These are phyloP conservation scores for Lophura swinhoii DNA, from an alignment of 2,797 vertebrate genomes.

Conservation along the genomic window DNA sequence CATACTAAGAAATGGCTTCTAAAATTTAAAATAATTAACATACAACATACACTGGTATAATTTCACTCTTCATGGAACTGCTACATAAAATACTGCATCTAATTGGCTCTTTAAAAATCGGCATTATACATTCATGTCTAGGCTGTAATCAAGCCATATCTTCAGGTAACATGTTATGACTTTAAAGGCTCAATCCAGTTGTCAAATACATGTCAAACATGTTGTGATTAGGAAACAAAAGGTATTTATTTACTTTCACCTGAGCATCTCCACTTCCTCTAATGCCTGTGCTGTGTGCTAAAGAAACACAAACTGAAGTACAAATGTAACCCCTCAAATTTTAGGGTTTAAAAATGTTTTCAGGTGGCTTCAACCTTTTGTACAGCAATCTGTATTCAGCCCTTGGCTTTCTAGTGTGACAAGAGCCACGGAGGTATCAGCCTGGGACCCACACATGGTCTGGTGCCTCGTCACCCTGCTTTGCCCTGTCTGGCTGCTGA, in stretches of 20 bases:
- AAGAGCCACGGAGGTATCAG: background rate
- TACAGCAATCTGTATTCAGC: background rate
- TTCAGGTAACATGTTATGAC: slow-evolving; percentile 36
- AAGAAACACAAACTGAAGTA: background rate
- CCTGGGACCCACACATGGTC: background rate
- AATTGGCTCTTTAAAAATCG: background rate
- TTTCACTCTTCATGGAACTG: background rate
- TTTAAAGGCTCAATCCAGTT: slow-evolving; percentile 14
- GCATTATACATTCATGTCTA: background rate
- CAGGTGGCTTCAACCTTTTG: background rate
- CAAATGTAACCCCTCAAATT: background rate
- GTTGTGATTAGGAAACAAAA: background rate
- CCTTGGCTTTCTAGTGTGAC: background rate
- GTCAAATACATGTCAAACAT: background rate
- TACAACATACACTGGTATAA: background rate
- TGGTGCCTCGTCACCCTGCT: background rate
- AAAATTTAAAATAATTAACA: slow-evolving; percentile 17
- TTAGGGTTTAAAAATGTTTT: background rate
- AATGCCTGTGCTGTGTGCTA: background rate
- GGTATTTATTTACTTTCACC: background rate
- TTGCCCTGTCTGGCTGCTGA: background rate
- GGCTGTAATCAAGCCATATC: slow-evolving; percentile 38
- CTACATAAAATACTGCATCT: background rate
- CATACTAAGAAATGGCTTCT: slow-evolving; percentile 1
- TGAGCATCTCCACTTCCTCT: background rate